A percentile compares a stretch with the other conserved stretches of the same genome.
phyloP scores from a whole-genome alignment of 2,797 vertebrate genomes.

The Hipposideros larvatus region DNA sequence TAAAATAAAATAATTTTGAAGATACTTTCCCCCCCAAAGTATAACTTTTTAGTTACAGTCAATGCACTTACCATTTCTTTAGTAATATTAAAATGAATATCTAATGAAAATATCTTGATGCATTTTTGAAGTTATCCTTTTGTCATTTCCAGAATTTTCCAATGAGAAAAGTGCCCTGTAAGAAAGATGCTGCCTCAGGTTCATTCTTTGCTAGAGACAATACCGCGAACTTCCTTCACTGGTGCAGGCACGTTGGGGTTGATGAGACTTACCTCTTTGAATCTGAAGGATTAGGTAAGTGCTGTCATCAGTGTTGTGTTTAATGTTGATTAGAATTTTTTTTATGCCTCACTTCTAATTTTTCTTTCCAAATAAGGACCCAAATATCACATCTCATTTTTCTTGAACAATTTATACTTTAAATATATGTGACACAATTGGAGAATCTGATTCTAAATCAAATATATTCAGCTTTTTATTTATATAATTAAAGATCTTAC shows the following conservation, averaged over 20 bases:
- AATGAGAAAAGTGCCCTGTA: conserved; percentile 94
- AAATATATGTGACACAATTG: background rate
- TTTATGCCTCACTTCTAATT: background rate
- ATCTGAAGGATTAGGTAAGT: conserved; percentile 97
- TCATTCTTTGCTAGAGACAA: conserved; percentile 99
- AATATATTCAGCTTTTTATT: conserved; percentile 71
- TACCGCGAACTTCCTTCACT: conserved; percentile 98
- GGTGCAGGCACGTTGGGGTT: conserved; percentile 95
- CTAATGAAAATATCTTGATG: conserved; percentile 48
- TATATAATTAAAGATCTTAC: conserved; percentile 56
- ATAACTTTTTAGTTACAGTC: conserved; percentile 31
- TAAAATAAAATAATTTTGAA: conserved; percentile 45
- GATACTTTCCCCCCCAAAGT: background rate
- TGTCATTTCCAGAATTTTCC: conserved; percentile 91
- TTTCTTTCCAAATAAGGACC: conserved; percentile 58
- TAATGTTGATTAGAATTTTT: background rate
- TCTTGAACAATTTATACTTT: background rate
- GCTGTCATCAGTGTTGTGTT: background rate
- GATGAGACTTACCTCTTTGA: conserved; percentile 98
- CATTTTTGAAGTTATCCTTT: conserved; percentile 56
- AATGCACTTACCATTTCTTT: conserved; percentile 49
- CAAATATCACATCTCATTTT: conserved; percentile 10
- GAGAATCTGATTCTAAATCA: conserved; percentile 60
- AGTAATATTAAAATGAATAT: conserved; percentile 57
- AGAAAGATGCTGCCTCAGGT: conserved; percentile 94